These are phyloP conservation scores for Spinus olivaceus DNA, from an alignment of 2,797 vertebrate genomes.

Conservation along the genomic window DNA sequence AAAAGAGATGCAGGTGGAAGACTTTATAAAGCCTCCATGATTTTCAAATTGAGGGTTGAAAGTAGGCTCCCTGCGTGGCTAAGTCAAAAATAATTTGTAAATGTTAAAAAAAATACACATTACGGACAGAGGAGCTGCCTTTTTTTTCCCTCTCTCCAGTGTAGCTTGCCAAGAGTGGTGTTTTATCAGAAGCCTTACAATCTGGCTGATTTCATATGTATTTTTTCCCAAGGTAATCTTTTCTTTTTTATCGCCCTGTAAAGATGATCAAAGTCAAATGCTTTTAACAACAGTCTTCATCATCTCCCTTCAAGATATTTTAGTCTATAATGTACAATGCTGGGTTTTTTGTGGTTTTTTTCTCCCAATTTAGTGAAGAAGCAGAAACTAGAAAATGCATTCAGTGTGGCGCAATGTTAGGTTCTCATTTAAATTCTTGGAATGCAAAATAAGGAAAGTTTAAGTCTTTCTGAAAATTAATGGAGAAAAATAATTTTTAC, in stretches of 20 bases:
- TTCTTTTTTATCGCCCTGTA: not conserved
- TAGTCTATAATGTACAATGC: not conserved
- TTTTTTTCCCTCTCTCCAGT: not conserved
- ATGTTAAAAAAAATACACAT: slow-evolving; percentile 60
- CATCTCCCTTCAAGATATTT: not conserved
- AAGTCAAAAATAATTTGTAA: slow-evolving; percentile 78
- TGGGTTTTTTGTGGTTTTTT: not conserved
- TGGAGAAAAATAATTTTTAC: not conserved
- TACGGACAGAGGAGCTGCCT: not conserved
- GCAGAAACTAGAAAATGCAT: not conserved
- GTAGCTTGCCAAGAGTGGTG: slow-evolving; percentile 13
- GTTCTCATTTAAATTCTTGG: not conserved
- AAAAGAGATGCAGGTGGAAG: slow-evolving; percentile 80
- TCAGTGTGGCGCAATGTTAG: not conserved
- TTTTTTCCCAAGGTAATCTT: slow-evolving; percentile 15
- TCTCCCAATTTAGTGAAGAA: not conserved
- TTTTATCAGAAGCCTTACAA: not conserved
- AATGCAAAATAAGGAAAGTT: not conserved
- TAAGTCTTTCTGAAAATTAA: not conserved
- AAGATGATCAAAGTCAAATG: slow-evolving; percentile 1
- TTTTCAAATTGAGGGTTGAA: slow-evolving; percentile 77
- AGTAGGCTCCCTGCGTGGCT: slow-evolving; percentile 77
- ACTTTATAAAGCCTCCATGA: slow-evolving; percentile 78
- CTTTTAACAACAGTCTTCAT: not conserved
- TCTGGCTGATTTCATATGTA: not conserved